These are phyloP conservation scores for Myzus persicae DNA, from an alignment of 1,140 invertebrate genomes.

Conservation along the genomic window DNA sequence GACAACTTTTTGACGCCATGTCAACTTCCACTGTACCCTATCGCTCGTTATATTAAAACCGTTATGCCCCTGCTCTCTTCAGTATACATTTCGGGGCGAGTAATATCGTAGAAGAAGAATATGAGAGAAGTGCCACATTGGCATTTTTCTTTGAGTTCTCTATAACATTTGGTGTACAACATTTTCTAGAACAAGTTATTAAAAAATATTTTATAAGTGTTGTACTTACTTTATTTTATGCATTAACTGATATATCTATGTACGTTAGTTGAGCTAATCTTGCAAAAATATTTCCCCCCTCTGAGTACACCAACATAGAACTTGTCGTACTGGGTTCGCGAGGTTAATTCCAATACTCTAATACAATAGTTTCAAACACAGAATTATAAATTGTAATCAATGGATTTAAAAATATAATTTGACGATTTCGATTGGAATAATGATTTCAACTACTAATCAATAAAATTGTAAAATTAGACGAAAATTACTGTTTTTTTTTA, in stretches of 20 bases:
- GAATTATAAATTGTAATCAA: no score
- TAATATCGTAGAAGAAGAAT: not conserved
- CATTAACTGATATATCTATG: not conserved
- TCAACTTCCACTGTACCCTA: not conserved
- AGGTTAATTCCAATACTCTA: not conserved
- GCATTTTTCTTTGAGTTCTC: not conserved
- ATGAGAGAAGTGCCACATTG: not conserved
- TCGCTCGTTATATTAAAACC: constrained; percentile 16
- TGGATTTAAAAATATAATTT: not conserved
- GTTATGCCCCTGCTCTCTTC: not conserved
- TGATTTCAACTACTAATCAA: not conserved
- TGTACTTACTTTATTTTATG: not conserved
- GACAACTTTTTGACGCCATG: constrained; percentile 21
- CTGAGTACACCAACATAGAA: no score
- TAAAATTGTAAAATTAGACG: not conserved
- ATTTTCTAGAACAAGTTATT: not conserved
- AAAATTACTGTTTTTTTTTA: not conserved
- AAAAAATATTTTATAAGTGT: not conserved
- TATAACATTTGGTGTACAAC: not conserved
- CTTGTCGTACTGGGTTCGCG: no score
- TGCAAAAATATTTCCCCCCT: not conserved
- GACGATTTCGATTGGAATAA: not conserved
- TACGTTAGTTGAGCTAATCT: not conserved
- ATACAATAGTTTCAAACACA: not conserved
- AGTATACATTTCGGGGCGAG: not conserved